Conservation (phyloP, 2,797 vertebrate genomes). For the Crocodylus rhombifer region DNA sequence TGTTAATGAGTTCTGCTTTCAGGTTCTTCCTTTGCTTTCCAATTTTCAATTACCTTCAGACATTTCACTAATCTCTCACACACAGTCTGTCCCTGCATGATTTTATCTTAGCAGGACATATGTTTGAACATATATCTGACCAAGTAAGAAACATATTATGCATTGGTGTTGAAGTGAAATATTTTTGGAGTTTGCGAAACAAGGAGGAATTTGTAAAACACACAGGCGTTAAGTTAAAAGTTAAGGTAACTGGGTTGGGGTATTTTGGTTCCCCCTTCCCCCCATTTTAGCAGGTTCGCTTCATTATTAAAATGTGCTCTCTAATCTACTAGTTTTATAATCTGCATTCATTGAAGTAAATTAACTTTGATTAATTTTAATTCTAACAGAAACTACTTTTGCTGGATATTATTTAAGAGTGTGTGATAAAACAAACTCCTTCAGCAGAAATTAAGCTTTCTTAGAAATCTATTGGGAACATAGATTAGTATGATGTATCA, state of each 20-base stretch:
- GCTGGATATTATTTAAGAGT: background rate
- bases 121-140: slow-evolving; percentile 39
- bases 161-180: background rate
- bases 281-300: background rate
- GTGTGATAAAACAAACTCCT: background rate
- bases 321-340: background rate
- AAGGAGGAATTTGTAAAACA: background rate
- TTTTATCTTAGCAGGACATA: background rate
- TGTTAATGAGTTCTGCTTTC: slow-evolving; percentile 40
- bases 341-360: no score
- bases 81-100: background rate
- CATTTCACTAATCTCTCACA: slow-evolving; percentile 1
- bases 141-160: background rate
- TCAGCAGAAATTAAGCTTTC: background rate
- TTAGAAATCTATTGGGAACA: background rate
- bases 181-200: background rate
- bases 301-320: background rate
- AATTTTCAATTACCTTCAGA: slow-evolving; percentile 1
- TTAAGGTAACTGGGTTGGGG: background rate
- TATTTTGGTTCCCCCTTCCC: background rate
- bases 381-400: background rate
- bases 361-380: no score
- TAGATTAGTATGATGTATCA: background rate
- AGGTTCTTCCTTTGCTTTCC: slow-evolving; percentile 31
- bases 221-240: background rate